These are phyloP conservation scores for Halocaridina rubra DNA, from an alignment of 2,888 invertebrate species.

Conservation along the genomic window DNA sequence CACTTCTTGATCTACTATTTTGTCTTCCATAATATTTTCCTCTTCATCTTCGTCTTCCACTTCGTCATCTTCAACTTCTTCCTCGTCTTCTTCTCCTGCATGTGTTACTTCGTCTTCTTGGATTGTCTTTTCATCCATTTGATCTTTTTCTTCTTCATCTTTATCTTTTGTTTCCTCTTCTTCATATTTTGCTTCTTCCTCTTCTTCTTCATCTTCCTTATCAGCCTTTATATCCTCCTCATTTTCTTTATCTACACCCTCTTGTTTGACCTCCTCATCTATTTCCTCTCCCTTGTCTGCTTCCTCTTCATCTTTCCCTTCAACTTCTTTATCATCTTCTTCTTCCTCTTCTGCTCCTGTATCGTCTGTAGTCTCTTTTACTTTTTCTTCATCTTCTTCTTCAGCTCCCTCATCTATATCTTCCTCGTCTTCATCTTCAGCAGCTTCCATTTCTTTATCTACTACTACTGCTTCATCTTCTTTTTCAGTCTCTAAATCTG, in stretches of 20 bases:
- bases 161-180: background rate
- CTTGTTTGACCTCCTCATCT: background rate
- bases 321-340: background rate
- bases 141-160: background rate
- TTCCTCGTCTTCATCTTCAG: background rate
- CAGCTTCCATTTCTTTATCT: background rate
- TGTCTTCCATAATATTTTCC: background rate
- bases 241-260: background rate
- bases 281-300: background rate
- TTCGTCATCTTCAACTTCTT: background rate
- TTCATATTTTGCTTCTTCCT: background rate
- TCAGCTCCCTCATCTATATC: background rate
- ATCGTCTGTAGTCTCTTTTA: background rate
- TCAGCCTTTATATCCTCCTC: background rate
- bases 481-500: background rate
- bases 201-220: background rate
- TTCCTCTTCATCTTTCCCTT: background rate
- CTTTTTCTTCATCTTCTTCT: background rate
- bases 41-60: background rate
- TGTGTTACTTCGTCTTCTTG: background rate
- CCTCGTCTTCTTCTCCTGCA: background rate
- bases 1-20: background rate
- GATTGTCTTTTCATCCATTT: background rate
- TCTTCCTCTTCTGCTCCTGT: background rate
- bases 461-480: background rate